These are phyloP conservation scores for Mesoclemmys tuberculata DNA, from an alignment of 2,113 vertebrate species.

Conservation along the genomic window DNA sequence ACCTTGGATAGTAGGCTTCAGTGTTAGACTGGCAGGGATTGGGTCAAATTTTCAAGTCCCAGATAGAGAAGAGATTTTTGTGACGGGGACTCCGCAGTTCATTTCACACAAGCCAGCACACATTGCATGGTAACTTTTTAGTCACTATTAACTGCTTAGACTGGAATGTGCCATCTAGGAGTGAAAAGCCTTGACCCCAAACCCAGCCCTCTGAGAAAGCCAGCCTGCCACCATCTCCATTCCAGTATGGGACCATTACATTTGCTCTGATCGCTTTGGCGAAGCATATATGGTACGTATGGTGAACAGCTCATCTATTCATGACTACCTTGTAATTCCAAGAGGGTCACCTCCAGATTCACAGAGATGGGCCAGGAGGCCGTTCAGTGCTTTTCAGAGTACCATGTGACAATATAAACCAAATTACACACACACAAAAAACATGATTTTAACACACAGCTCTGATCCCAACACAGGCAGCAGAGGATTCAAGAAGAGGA, in stretches of 20 bases:
- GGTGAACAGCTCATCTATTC: neutral
- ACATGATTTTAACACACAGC: neutral
- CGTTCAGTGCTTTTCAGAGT: neutral
- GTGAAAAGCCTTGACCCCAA: neutral
- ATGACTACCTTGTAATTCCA: neutral
- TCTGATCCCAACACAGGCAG: conserved; percentile 16
- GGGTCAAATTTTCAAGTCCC: neutral
- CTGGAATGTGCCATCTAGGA: neutral
- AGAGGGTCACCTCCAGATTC: neutral
- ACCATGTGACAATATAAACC: neutral
- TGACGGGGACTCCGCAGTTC: neutral
- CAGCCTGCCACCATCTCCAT: neutral
- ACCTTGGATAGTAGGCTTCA: neutral
- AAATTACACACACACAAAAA: neutral
- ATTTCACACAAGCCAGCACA: neutral
- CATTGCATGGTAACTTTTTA: neutral
- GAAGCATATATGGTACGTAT: neutral
- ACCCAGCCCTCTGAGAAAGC: neutral
- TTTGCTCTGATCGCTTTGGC: neutral
- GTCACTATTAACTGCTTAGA: neutral
- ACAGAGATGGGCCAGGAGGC: neutral
- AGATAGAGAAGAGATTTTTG: neutral
- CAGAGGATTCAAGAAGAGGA: neutral
- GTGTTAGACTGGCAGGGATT: neutral
- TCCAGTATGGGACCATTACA: neutral